phyloP scores from a whole-genome alignment of 1,140 invertebrate genomes.

The Dolichoris vasculosae region DNA sequence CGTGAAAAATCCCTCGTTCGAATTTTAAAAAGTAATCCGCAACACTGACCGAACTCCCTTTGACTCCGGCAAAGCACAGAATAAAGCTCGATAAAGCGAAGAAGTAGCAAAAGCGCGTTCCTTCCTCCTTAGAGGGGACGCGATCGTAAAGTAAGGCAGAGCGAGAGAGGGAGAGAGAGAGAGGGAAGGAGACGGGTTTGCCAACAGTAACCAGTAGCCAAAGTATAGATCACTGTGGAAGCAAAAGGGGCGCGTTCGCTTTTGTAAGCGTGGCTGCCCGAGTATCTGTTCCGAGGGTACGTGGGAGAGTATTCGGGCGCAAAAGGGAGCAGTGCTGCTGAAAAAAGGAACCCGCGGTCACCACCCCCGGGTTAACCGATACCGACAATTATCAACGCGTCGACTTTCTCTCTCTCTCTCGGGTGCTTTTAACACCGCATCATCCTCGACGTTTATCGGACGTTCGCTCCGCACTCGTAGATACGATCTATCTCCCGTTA shows the following conservation, averaged over 20 bases:
- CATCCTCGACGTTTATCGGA: neutral
- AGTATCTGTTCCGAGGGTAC: conserved; percentile 39
- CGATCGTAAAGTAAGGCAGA: neutral
- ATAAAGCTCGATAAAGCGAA: conserved; percentile 2
- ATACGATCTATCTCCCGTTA: conserved; percentile 60
- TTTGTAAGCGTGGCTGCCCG: conserved; percentile 38
- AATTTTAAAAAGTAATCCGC: neutral
- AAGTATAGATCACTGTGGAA: conserved; percentile 62
- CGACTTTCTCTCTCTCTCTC: neutral
- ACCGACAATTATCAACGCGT: conserved; percentile 75
- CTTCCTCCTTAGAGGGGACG: neutral
- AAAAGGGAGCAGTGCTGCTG: conserved; percentile 63
- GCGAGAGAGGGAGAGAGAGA: conserved; percentile 8
- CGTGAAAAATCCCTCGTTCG: neutral
- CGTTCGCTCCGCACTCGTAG: neutral
- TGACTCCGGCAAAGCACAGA: neutral
- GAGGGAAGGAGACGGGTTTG: conserved; percentile 27
- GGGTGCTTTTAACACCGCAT: conserved; percentile 1
- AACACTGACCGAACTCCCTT: neutral
- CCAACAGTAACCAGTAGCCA: neutral
- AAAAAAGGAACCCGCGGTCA: conserved; percentile 52
- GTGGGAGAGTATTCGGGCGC: conserved; percentile 61
- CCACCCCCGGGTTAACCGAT: conserved; percentile 73
- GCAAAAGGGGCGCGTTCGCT: conserved; percentile 69
- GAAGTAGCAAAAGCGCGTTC: neutral